Evolutionary conservation across 1,140 invertebrate genomes (phyloP), one percentile per base, ranked within the genome.

Genomic region (Drosophila cardini): DNA sequence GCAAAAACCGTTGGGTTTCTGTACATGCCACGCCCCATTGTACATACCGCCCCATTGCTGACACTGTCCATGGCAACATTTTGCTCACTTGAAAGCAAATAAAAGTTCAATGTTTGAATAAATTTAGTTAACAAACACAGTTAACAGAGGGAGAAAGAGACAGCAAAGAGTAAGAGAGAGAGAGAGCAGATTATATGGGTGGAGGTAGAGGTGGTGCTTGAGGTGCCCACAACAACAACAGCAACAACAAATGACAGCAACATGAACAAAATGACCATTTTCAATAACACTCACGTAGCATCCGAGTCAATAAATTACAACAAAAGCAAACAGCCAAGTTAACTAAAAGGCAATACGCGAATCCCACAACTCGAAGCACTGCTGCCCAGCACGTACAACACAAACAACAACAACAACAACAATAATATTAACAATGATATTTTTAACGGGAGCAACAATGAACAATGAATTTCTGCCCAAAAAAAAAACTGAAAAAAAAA

Each of bases 41-140:
- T 36, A 30, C 43, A 34, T 46, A 34, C 50, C 34, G 21, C 65
- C 43, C 62, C 38, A 32, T 34, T 40, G 21, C 43, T 32, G 45
- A 11, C 18, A 21, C 13, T 36, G 34, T 10, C 16, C 18, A 32
- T 58, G 55, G 34, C 48, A 50, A 26, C 43, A 64, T 74, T 64
- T 78, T 75, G 74, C 52, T 72, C 71, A 55, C 64, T 74, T 87
- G 76, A 73, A 76, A 72, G 70, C 63, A 77, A 79, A 84, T 80
- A 87, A 87, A 87, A 87, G 83, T 87, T 87, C 83, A 87, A 87
- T 87, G 83, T 80, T 87, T 87, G 83, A 83, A 87, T 87, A 87
- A 86, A 87, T 87, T 87, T 80, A 79, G 72, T 78, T 36, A 61
- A 68, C 60, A 67, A 55, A 46, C 53, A 68, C 38, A 26, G 21